A percentile compares a stretch with the other conserved stretches of the same genome.
Evolutionary conservation across 2,888 invertebrate genomes (phyloP).

Genomic region (Onthophagus sagittarius): DNA sequence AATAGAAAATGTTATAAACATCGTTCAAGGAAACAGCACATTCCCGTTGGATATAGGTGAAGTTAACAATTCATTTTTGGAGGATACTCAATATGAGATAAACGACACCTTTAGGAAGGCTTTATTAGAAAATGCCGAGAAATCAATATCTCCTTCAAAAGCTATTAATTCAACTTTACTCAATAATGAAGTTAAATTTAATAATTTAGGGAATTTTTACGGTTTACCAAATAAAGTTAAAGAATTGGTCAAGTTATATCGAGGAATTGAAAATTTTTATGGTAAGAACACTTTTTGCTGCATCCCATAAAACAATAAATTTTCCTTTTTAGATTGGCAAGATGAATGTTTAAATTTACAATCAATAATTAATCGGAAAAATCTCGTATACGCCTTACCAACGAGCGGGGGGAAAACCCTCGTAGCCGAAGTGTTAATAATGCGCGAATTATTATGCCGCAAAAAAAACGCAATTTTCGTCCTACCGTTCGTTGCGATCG

Average conservation of each 20-base stretch:
- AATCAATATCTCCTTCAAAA: conserved; percentile 27
- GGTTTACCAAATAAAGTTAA: conserved; percentile 72
- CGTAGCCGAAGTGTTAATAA: conserved; percentile 92
- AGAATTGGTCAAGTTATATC: conserved; percentile 66
- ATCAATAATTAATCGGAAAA: conserved; percentile 67
- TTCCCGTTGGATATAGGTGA: not conserved
- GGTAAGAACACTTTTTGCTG: no score
- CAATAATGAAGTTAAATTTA: conserved; percentile 22
- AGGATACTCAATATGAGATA: conserved; percentile 20
- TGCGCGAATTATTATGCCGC: conserved; percentile 76
- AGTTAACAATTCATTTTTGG: conserved; percentile 28
- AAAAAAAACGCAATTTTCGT: conserved; percentile 84
- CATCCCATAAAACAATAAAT: no score
- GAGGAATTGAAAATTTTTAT: conserved; percentile 78
- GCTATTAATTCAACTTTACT: conserved; percentile 27
- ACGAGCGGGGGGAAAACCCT: conserved; percentile 97
- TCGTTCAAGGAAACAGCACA: conserved; percentile 7
- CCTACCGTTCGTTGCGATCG: conserved; percentile 92
- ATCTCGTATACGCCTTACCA: conserved; percentile 89
- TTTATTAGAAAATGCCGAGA: conserved; percentile 40
- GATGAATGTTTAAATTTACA: conserved; percentile 79
- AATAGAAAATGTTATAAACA: conserved; percentile 30
- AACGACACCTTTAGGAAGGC: conserved; percentile 39
- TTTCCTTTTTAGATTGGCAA: conserved; percentile 94
- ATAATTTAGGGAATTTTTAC: conserved; percentile 61